A percentile compares a stretch with the other conserved stretches of the same genome.
Conservation (phyloP, 2,113 vertebrate species). For the Glaucidium brasilianum region DNA sequence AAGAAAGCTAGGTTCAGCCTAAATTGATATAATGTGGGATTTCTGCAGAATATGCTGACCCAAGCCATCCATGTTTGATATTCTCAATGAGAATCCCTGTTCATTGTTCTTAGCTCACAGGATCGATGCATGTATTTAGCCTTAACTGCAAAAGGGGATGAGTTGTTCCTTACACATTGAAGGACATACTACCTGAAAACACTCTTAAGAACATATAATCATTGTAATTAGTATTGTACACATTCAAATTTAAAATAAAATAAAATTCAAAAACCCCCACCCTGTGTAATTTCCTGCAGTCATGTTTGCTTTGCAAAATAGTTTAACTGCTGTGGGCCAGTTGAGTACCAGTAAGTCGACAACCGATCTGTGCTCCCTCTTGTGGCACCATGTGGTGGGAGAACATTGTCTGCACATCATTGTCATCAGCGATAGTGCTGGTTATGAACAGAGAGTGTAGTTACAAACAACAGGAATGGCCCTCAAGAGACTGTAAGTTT, state of each 20-base stretch:
- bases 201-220: neutral
- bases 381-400: neutral
- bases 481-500: neutral
- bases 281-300: neutral
- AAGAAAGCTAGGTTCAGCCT: neutral
- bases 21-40: neutral
- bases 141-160: neutral
- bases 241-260: neutral
- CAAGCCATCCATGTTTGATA: neutral
- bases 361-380: neutral
- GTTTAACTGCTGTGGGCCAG: neutral
- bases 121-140: neutral
- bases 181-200: neutral
- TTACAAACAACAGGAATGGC: neutral
- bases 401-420: rapidly evolving
- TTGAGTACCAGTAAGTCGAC: neutral
- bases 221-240: neutral
- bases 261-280: no score
- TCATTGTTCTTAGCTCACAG: neutral
- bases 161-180: neutral
- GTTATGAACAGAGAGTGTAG: neutral
- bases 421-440: neutral
- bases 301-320: neutral
- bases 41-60: neutral
- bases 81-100: neutral